phyloP scores from a whole-genome alignment of 2,113 vertebrate genomes.

The Candoia aspera region DNA sequence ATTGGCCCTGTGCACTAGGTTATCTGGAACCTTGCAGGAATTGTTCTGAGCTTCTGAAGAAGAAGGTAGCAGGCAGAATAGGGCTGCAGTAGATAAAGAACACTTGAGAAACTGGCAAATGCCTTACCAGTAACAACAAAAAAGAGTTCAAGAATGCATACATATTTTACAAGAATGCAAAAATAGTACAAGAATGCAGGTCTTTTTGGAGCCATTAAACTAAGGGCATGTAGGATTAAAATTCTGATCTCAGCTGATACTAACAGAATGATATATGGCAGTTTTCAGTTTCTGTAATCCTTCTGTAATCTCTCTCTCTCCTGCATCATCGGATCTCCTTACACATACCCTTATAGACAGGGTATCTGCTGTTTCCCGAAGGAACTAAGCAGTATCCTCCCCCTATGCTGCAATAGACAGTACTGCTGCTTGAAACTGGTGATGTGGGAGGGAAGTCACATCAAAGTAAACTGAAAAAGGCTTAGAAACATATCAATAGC shows the following conservation, averaged over 20 bases:
- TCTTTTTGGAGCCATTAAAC: neutral
- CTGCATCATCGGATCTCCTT: conserved; percentile 42
- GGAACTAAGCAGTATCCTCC: conserved; percentile 39
- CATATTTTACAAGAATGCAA: too few relatives aligned
- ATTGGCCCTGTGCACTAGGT: neutral
- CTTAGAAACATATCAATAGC: neutral
- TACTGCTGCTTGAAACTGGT: conserved; percentile 22
- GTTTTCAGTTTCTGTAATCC: neutral
- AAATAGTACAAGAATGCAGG: too few relatives aligned
- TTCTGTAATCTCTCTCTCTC: too few relatives aligned
- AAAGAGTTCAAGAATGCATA: too few relatives aligned
- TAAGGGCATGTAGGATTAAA: neutral
- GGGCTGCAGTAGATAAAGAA: too few relatives aligned
- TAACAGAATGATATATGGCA: too few relatives aligned
- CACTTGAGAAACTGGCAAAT: too few relatives aligned
- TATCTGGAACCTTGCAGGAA: neutral
- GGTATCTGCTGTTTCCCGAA: conserved; percentile 51
- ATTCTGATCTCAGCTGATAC: neutral
- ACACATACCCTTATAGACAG: conserved; percentile 35
- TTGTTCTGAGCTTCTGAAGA: too few relatives aligned
- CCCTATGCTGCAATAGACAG: neutral
- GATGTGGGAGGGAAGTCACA: neutral
- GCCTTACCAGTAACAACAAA: neutral
- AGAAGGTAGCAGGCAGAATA: neutral
- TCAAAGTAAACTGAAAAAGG: neutral